Evolutionary conservation across 2,888 invertebrate genomes (phyloP).

Genomic region (Cynaeus angustus): DNA sequence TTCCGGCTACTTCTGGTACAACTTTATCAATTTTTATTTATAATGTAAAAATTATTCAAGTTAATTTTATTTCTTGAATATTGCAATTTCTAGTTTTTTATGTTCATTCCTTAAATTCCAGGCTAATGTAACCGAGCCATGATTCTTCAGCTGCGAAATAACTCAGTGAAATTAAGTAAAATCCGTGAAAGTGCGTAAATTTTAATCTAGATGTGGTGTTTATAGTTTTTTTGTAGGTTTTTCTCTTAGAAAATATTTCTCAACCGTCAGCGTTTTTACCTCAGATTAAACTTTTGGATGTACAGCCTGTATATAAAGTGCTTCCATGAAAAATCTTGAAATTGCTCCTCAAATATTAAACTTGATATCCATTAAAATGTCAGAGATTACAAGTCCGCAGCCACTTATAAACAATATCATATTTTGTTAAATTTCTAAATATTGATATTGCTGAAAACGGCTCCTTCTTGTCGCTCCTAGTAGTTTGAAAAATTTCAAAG

Average conservation of each 20-base stretch:
- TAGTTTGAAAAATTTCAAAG: neutral
- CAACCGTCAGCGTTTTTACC: too few species aligned
- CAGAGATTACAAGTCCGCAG: neutral
- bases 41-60: too few species aligned
- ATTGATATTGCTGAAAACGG: neutral
- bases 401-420: constrained; percentile 19
- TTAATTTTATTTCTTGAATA: too few species aligned
- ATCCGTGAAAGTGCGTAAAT: too few species aligned
- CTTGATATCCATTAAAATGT: constrained; percentile 38
- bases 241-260: constrained; percentile 1
- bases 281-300: too few species aligned
- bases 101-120: too few species aligned
- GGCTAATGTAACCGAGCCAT: too few species aligned
- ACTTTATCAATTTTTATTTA: too few species aligned
- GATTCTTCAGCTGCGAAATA: constrained; percentile 1
- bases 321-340: constrained; percentile 20
- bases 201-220: neutral
- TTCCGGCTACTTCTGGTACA: too few species aligned
- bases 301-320: too few species aligned
- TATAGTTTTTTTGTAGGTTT: neutral
- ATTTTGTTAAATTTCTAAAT: constrained; percentile 31
- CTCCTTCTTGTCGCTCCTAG: neutral
- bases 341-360: constrained; percentile 26
- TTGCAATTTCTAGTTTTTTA: too few species aligned
- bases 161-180: constrained; percentile 5